Base-by-base conservation (phyloP, 1,140 invertebrate species). In the Aphidius gifuensis region DNA sequence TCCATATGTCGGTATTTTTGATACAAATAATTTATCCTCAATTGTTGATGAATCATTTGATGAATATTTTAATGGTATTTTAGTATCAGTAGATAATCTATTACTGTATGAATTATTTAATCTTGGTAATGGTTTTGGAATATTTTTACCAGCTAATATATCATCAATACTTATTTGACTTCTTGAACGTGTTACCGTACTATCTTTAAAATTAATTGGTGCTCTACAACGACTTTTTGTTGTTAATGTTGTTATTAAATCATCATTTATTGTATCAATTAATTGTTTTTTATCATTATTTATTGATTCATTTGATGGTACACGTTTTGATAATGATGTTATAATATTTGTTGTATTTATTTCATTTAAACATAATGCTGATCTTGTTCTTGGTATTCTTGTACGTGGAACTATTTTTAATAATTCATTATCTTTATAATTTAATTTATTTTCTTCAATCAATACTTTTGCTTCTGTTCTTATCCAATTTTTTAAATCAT, bases 141-240 rank as follows among this genome's bases (percentile, higher is more conserved):
- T 71, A 0, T 55, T 6, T 42, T 73, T 76, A 5, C 68, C 69
- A 2, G 66, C 65, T 1, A 79, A 62, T 23, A 78, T 78, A 16
- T 79, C 77, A 21, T 79, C 77, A 6, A 79, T 50, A 21, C 72
- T 76, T 73, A 77, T 76, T 23, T 79, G 74, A 38, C 72, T 73
- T 11, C 70, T 74, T 0, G 74, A 69, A 16, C 66, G 66, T 1
- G 68, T 66, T n/a, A 74, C 72, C 5, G 59, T 70, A 0, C 63
- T 63, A 4, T 78, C 75, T 43, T 76, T 69, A 0, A 78, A 68
- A 64, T 76, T 74, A 49, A 78, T 78, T 5, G 73, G 71, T 6
- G 74, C 75, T 56, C 76, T 70, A 5, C 74, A 76, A 58, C 76
- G 67, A 42, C 69, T 75, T 47, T 72, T 75, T 0, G 76, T 79